Evolutionary conservation across 2,113 vertebrate species (phyloP).

Genomic region (Catharus bicknelli): DNA sequence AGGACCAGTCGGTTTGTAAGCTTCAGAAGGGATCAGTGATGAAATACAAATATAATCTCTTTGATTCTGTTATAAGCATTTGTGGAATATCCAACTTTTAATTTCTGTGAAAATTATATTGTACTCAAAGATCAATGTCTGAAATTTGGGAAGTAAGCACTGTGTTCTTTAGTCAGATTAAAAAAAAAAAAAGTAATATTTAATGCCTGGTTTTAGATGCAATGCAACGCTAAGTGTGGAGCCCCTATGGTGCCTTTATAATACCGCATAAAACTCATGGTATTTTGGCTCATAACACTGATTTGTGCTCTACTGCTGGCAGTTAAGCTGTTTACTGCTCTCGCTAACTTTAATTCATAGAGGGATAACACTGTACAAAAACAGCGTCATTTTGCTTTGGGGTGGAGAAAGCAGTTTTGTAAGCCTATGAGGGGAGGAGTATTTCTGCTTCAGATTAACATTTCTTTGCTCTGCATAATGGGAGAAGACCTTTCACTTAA

Average conservation of each 20-base stretch:
- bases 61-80: not conserved
- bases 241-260: not conserved
- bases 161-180: not conserved
- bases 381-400: not conserved
- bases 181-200: not conserved
- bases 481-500: slow-evolving; percentile 40
- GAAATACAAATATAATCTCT: not conserved
- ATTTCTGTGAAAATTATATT: not conserved
- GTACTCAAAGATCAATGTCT: not conserved
- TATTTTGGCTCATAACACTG: slow-evolving; percentile 22
- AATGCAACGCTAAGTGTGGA: not conserved
- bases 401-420: slow-evolving; percentile 1
- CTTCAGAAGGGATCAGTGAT: not conserved
- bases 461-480: not conserved
- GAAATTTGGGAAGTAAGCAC: not conserved
- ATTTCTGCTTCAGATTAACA: slow-evolving; percentile 16
- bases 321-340: not conserved
- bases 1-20: not conserved
- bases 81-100: not conserved
- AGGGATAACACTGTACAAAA: not conserved
- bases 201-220: slow-evolving; percentile 4
- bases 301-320: not conserved
- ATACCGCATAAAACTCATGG: slow-evolving; percentile 29
- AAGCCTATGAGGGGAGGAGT: not conserved
- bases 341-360: not conserved